phyloP scores from a whole-genome alignment of 2,113 vertebrate species.

The Psilopogon haemacephalus region DNA sequence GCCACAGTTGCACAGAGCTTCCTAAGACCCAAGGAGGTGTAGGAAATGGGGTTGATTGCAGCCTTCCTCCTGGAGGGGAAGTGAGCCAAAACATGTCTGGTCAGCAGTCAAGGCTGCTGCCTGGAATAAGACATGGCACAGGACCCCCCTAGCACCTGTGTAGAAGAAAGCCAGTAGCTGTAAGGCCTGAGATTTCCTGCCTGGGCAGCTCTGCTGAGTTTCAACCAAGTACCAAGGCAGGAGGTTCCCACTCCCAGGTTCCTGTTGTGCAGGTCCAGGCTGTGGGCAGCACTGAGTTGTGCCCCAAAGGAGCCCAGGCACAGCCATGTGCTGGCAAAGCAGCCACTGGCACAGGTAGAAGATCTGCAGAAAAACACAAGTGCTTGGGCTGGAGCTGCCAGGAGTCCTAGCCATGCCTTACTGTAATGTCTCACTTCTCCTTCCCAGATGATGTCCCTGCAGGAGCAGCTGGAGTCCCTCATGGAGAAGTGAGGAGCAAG shows the following conservation, averaged over 20 bases:
- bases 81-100: neutral
- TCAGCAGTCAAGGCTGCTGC: neutral
- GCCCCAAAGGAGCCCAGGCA: neutral
- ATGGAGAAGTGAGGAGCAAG: constrained; percentile 84
- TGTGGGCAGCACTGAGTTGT: neutral
- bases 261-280: neutral
- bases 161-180: neutral
- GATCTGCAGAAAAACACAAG: neutral
- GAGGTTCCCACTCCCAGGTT: neutral
- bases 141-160: neutral
- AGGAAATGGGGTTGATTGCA: neutral
- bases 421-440: neutral
- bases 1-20: neutral
- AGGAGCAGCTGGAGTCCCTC: constrained; percentile 94
- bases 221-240: neutral
- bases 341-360: neutral
- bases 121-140: neutral
- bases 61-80: neutral
- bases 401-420: neutral
- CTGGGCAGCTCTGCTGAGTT: neutral
- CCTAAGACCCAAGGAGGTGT: neutral
- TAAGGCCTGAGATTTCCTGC: neutral
- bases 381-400: constrained; percentile 44
- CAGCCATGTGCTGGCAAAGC: fast-evolving
- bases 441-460: constrained; percentile 88